phyloP scores from a whole-genome alignment of 2,797 vertebrate species.

The Alosa sapidissima region DNA sequence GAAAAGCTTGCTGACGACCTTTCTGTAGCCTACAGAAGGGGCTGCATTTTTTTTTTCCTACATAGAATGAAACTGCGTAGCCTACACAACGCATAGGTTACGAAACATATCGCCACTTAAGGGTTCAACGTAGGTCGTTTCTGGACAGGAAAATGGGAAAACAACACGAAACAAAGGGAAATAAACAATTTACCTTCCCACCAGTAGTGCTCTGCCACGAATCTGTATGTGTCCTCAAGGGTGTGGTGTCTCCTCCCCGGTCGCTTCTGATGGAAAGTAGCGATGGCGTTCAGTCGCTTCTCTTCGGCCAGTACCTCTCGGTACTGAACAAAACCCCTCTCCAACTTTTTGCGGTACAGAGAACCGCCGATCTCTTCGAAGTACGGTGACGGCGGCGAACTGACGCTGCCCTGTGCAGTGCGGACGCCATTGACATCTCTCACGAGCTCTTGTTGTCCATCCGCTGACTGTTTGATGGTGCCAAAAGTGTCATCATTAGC shows the following conservation, averaged over 20 bases:
- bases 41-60: constrained; percentile 4
- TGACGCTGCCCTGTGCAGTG: constrained; percentile 48
- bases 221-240: constrained; percentile 81
- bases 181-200: constrained; percentile 76
- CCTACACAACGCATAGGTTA: background rate
- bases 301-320: constrained; percentile 77
- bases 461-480: constrained; percentile 55
- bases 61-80: background rate
- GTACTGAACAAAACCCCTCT: constrained; percentile 77
- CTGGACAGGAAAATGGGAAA: background rate
- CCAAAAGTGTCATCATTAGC: constrained; percentile 57
- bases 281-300: constrained; percentile 69
- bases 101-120: background rate
- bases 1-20: background rate
- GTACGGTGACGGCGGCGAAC: constrained; percentile 57
- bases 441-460: constrained; percentile 48
- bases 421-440: constrained; percentile 50
- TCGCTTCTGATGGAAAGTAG: constrained; percentile 72
- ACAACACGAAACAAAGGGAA: constrained; percentile 3
- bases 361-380: constrained; percentile 76
- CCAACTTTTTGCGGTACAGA: constrained; percentile 79
- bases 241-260: constrained; percentile 71
- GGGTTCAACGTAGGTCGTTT: background rate
- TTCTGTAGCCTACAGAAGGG: background rate
- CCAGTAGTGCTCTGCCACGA: constrained; percentile 85